Evolutionary conservation across 2,113 vertebrate genomes (phyloP).

Genomic region (Amphilophus citrinellus): DNA sequence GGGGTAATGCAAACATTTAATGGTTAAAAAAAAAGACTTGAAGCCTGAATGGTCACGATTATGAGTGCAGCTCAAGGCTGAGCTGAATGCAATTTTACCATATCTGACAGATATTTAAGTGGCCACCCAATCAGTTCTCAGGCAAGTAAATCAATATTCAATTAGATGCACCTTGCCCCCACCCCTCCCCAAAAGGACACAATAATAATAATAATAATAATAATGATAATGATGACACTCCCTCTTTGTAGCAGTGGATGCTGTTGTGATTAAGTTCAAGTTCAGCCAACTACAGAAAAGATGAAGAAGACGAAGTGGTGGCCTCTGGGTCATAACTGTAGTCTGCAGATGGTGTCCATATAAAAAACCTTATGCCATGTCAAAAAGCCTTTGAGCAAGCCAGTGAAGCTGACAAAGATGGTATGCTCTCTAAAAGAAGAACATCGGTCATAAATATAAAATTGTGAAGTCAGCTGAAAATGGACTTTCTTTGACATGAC

Average conservation of each 20-base stretch:
- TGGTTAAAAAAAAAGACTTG: neutral
- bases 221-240: neutral
- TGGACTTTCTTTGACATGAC: neutral
- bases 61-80: neutral
- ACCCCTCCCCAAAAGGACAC: neutral
- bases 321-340: neutral
- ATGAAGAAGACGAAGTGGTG: neutral
- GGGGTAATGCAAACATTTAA: slow-evolving; percentile 40
- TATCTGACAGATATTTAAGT: neutral
- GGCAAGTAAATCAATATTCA: neutral
- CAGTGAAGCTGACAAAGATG: slow-evolving; percentile 4
- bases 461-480: slow-evolving; percentile 1
- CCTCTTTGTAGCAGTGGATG: neutral
- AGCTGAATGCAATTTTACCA: neutral
- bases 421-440: neutral
- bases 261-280: neutral
- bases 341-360: slow-evolving; percentile 1
- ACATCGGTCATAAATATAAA: neutral
- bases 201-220: neutral
- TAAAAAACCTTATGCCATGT: neutral
- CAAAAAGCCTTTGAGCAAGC: neutral
- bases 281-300: neutral
- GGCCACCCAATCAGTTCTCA: neutral
- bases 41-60: neutral
- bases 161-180: neutral